Base-by-base conservation (phyloP, 2,888 invertebrate species). In the Cantharis rufa region DNA sequence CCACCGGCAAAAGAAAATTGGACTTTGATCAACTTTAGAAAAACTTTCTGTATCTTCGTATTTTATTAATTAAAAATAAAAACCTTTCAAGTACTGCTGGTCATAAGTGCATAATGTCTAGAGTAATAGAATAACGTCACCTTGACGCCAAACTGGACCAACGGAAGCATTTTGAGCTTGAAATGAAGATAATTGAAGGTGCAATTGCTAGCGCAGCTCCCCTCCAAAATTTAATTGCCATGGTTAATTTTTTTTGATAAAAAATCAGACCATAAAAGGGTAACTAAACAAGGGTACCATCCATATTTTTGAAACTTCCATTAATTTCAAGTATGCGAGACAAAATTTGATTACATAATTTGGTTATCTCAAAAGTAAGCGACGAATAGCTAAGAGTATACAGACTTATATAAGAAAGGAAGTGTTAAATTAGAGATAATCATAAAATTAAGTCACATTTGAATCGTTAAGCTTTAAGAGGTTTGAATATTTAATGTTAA, bases 71-170 rank as follows among this genome's bases (percentile, higher is more conserved):
- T 10, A 10, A 27, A 27, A 27, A 27, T 27, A 10, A 27, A 27
- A 27, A 27, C 4, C 10, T 27, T 77, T 77, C 63, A 70, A 24
- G 13, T 15, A 70, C 73, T 48, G 66, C 76, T 68, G 11, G 18
- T 16, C 28, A n/a, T 15, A 15, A 75, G n/a, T 48, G 32, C 32
- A 48, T 48, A 48, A 48, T 48, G 32, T 48, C 32, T 70, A 77
- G 63, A 62, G 48, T 77, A 77, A 77, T 74, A 69, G 18, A 71
- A 69, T 77, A 68, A 71, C 16, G 74, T 70, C 74, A 77, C 77
- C 77, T 77, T 77, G 77, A 77, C 77, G 74, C 74, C 74, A 69
- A 77, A 77, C 77, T 77, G 74, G 77, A 74, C 74, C 77, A 77
- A 71, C 77, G 77, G 77, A 77, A 77, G 71, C 71, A n/a, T 74